These are phyloP conservation scores for Dendrolimus houi DNA, from an alignment of 2,888 invertebrate species.

Conservation along the genomic window DNA sequence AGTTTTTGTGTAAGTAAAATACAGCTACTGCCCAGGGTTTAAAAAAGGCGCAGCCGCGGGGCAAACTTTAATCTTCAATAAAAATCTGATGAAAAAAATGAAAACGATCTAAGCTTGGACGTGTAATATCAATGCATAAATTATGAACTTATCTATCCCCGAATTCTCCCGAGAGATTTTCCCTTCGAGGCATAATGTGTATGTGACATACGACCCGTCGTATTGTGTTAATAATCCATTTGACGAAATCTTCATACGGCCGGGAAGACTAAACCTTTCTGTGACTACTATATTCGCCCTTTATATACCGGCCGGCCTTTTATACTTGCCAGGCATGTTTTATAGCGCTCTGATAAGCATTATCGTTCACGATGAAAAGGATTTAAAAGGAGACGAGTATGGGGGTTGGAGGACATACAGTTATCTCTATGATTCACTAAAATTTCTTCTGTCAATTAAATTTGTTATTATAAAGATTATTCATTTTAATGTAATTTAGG, in stretches of 20 bases:
- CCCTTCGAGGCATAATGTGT: constrained; percentile 33
- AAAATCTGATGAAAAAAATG: too few species aligned
- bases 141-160: constrained; percentile 49
- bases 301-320: constrained; percentile 19
- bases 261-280: constrained; percentile 23
- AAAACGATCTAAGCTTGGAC: constrained; percentile 15
- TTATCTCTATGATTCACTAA: neutral
- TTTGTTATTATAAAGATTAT: too few species aligned
- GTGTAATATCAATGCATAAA: constrained; percentile 49
- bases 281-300: constrained; percentile 13
- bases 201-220: constrained; percentile 31
- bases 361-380: constrained; percentile 34
- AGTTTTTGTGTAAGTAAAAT: too few species aligned
- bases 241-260: constrained; percentile 45
- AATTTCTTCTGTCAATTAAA: too few species aligned
- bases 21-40: too few species aligned
- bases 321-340: constrained; percentile 29
- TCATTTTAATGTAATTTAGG: too few species aligned
- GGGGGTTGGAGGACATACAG: neutral
- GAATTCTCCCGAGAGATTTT: constrained; percentile 23
- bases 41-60: too few species aligned
- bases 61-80: too few species aligned
- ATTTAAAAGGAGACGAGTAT: constrained; percentile 19
- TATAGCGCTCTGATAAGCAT: constrained; percentile 34
- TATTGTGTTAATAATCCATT: constrained; percentile 53